These are phyloP conservation scores for Ramphastos sulfuratus DNA, from an alignment of 2,113 vertebrate genomes.

Conservation along the genomic window DNA sequence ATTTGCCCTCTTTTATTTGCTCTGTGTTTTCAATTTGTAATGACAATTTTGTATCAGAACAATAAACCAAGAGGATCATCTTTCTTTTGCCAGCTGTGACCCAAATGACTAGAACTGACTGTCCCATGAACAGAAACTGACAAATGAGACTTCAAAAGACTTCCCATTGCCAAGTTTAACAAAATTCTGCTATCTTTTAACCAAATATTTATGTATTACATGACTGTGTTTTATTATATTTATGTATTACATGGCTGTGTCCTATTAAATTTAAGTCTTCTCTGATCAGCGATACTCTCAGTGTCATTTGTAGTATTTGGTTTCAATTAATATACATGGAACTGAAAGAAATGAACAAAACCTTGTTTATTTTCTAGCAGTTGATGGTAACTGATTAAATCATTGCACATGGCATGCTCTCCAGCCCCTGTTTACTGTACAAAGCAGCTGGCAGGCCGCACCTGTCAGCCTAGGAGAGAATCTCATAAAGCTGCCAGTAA, in stretches of 20 bases:
- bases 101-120: slow-evolving; percentile 60
- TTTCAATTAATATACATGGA: slow-evolving; percentile 59
- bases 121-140: slow-evolving; percentile 60
- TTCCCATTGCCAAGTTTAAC: slow-evolving; percentile 65
- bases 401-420: slow-evolving; percentile 42
- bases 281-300: slow-evolving; percentile 42
- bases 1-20: slow-evolving; percentile 70
- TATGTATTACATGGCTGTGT: slow-evolving; percentile 69
- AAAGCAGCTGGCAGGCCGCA: slow-evolving; percentile 64
- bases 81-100: slow-evolving; percentile 67
- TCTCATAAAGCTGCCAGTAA: slow-evolving; percentile 76
- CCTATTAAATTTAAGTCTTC: slow-evolving; percentile 57
- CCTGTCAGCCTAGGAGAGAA: slow-evolving; percentile 67
- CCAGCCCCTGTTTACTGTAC: slow-evolving; percentile 61
- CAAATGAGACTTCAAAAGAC: slow-evolving; percentile 67
- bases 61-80: slow-evolving; percentile 64
- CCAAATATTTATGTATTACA: slow-evolving; percentile 73
- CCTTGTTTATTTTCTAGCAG: slow-evolving; percentile 54
- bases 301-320: slow-evolving; percentile 60
- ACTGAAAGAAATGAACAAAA: slow-evolving; percentile 39
- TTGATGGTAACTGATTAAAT: slow-evolving; percentile 63
- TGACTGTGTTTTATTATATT: slow-evolving; percentile 68
- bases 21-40: slow-evolving; percentile 70
- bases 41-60: slow-evolving; percentile 72
- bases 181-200: slow-evolving; percentile 69